phyloP scores from a whole-genome alignment of 2,888 invertebrate species.

The Elmis aenea region DNA sequence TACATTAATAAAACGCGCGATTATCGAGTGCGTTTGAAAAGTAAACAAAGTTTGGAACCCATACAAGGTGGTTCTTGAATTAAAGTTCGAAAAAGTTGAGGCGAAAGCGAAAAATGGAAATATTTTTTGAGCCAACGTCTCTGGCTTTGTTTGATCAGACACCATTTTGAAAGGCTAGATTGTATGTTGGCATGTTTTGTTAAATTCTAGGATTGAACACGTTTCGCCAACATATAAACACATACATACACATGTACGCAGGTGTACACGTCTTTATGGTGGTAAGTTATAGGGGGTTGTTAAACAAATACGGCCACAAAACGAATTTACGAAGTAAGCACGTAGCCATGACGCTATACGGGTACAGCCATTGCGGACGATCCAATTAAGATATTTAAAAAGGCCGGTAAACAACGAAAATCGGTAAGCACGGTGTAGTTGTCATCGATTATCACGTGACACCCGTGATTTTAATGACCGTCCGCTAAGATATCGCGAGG shows the following conservation, averaged over 20 bases:
- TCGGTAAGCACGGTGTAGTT: constrained; percentile 53
- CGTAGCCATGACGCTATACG: constrained; percentile 37
- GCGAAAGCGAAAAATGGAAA: too few relatives aligned
- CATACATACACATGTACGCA: neutral
- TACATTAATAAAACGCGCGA: constrained; percentile 16
- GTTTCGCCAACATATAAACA: constrained; percentile 1
- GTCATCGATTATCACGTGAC: constrained; percentile 71
- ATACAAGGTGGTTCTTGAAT: too few relatives aligned
- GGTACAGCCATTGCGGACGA: constrained; percentile 30
- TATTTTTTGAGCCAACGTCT: too few relatives aligned
- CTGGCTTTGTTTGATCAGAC: constrained; percentile 50
- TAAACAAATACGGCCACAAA: neutral
- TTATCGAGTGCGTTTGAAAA: constrained; percentile 8
- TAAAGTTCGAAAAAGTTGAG: too few relatives aligned
- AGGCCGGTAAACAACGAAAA: constrained; percentile 36
- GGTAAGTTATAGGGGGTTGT: neutral
- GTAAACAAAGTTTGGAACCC: constrained; percentile 2
- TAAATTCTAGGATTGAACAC: constrained; percentile 3
- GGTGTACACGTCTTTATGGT: neutral
- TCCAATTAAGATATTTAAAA: constrained; percentile 55
- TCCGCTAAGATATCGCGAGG: constrained; percentile 54
- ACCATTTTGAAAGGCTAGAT: constrained; percentile 62
- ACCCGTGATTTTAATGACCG: constrained; percentile 64
- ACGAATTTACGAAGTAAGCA: constrained; percentile 11
- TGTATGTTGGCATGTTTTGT: constrained; percentile 22